phyloP scores from a whole-genome alignment of 1,140 invertebrate genomes.

The Ptiloglossa arizonensis region DNA sequence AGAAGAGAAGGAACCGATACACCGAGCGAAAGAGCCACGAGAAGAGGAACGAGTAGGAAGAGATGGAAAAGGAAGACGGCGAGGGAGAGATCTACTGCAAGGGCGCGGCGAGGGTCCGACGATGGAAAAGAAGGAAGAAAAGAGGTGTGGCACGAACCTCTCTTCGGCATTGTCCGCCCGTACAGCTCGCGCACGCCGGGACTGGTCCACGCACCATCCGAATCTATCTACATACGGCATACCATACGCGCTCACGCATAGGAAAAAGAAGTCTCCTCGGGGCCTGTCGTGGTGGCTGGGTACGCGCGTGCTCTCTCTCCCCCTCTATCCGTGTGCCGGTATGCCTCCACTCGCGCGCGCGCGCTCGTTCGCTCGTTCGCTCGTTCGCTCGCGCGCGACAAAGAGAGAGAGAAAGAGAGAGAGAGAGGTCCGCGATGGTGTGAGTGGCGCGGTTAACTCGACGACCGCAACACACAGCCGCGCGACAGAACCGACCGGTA shows the following conservation, averaged over 20 bases:
- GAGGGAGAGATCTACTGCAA: conserved; percentile 67
- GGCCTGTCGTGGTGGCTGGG: conserved; percentile 48
- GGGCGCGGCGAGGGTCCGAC: conserved; percentile 72
- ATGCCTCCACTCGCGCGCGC: no score
- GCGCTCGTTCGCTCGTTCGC: no score
- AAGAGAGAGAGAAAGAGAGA: background rate
- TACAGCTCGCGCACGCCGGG: conserved; percentile 67
- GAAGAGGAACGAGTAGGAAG: conserved; percentile 14
- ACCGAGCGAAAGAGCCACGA: background rate
- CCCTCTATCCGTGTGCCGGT: conserved; percentile 4
- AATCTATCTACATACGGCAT: conserved; percentile 76
- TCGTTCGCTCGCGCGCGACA: no score
- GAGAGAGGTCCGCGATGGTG: conserved; percentile 11
- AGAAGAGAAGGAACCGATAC: conserved; percentile 21
- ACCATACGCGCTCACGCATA: conserved; percentile 65
- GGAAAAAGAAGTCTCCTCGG: conserved; percentile 55
- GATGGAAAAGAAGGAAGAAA: conserved; percentile 76
- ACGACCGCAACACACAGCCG: conserved; percentile 66
- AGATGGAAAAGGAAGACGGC: conserved; percentile 34
- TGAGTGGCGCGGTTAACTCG: conserved; percentile 48
- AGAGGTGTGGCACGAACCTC: conserved; percentile 77
- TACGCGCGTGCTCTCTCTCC: conserved; percentile 38
- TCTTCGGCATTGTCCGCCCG: conserved; percentile 76
- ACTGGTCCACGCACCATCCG: conserved; percentile 78
- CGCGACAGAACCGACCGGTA: conserved; percentile 76